phyloP scores from a whole-genome alignment of 1,140 invertebrate species.

The Pectinophora gossypiella region DNA sequence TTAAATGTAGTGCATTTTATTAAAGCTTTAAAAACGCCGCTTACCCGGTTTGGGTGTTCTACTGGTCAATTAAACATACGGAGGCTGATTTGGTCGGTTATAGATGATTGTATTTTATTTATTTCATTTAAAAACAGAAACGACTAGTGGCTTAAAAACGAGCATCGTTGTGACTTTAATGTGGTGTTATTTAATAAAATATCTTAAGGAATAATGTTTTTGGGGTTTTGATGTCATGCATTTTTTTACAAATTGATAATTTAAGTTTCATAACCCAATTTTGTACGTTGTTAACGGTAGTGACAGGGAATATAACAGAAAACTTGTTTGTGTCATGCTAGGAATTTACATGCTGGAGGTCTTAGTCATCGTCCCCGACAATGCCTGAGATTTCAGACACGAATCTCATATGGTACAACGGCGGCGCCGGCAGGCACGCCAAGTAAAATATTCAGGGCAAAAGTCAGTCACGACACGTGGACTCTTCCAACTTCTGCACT shows the following conservation, averaged over 20 bases:
- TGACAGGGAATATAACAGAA: too few relatives aligned
- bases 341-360: not conserved
- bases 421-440: conserved; percentile 38
- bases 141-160: too few relatives aligned
- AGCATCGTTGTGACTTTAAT: too few relatives aligned
- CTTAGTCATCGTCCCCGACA: not conserved
- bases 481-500: conserved; percentile 32
- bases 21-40: conserved; percentile 11
- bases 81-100: too few relatives aligned
- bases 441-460: conserved; percentile 62
- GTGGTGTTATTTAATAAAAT: too few relatives aligned
- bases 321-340: not conserved
- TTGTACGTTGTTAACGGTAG: too few relatives aligned
- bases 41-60: conserved; percentile 6
- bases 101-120: not conserved
- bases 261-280: too few relatives aligned
- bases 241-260: too few relatives aligned
- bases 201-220: too few relatives aligned
- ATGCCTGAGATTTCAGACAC: conserved; percentile 15
- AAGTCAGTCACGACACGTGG: conserved; percentile 58
- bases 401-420: conserved; percentile 25
- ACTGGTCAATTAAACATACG: not conserved
- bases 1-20: conserved; percentile 33
- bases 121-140: not conserved
- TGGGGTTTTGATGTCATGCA: too few relatives aligned